Evolutionary conservation across 2,888 invertebrate genomes (phyloP).

Genomic region (Mythimna impura): DNA sequence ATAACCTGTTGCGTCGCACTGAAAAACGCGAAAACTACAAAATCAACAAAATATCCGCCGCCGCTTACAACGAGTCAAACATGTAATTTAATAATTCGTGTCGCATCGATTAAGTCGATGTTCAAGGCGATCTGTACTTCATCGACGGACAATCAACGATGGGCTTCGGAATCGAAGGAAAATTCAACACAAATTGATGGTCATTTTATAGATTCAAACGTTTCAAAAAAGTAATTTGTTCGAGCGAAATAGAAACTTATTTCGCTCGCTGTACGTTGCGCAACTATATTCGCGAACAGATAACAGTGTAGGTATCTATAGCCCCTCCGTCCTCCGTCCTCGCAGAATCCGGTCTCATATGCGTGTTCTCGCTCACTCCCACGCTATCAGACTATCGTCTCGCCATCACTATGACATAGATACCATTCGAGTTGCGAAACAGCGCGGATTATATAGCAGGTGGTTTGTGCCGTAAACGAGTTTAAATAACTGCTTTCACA

Average conservation of each 20-base stretch:
- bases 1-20: constrained; percentile 57
- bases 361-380: constrained; percentile 75
- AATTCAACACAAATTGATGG: constrained; percentile 62
- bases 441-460: constrained; percentile 90
- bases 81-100: constrained; percentile 79
- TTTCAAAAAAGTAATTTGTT: constrained; percentile 67
- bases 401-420: constrained; percentile 85
- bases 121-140: constrained; percentile 71
- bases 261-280: constrained; percentile 86
- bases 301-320: constrained; percentile 82
- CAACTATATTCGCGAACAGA: constrained; percentile 89
- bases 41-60: constrained; percentile 72
- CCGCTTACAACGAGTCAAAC: constrained; percentile 81
- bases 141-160: constrained; percentile 64
- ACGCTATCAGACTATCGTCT: constrained; percentile 65
- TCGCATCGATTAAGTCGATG: constrained; percentile 75
- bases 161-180: constrained; percentile 61
- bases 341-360: constrained; percentile 84
- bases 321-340: constrained; percentile 87
- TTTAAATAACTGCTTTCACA: constrained; percentile 90
- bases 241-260: constrained; percentile 79
- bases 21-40: constrained; percentile 60
- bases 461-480: constrained; percentile 89
- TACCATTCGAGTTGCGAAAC: constrained; percentile 88
- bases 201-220: constrained; percentile 45